phyloP scores from a whole-genome alignment of 1,140 invertebrate genomes.

The Drosophila busckii region DNA sequence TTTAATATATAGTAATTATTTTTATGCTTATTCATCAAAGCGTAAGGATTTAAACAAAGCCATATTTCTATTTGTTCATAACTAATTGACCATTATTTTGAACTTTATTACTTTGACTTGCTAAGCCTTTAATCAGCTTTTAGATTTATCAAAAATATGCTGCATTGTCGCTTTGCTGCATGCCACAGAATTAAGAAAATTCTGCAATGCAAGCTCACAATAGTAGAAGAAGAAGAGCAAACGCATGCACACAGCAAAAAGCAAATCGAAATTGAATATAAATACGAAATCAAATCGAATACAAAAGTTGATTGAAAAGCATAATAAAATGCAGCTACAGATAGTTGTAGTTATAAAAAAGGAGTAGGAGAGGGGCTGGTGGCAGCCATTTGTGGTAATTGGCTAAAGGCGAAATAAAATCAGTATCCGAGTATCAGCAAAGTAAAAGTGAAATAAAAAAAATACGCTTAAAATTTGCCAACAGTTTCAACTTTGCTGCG shows the following conservation, averaged over 20 bases:
- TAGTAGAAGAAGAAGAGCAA: neutral
- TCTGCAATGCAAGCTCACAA: slow-evolving; percentile 21
- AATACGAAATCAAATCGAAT: slow-evolving; percentile 66
- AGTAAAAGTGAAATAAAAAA: no score
- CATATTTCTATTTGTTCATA: no score
- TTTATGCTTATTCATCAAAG: no score
- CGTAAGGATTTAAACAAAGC: no score
- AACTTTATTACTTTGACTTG: no score
- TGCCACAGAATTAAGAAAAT: no score
- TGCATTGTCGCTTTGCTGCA: no score
- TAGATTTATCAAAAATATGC: no score
- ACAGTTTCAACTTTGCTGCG: slow-evolving; percentile 37
- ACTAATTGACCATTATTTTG: no score
- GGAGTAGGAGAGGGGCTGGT: slow-evolving; percentile 2
- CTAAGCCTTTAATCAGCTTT: no score
- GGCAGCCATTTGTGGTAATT: slow-evolving; percentile 6
- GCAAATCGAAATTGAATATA: slow-evolving; percentile 71
- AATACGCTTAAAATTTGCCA: slow-evolving; percentile 45
- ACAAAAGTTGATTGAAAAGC: slow-evolving; percentile 40
- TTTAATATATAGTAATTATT: no score
- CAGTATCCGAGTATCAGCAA: no score
- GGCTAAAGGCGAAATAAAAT: slow-evolving; percentile 21
- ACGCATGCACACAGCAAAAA: slow-evolving; percentile 54
- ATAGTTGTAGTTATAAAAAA: slow-evolving; percentile 2
- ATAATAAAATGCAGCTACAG: slow-evolving; percentile 20